These are phyloP conservation scores for Pachydiplax longipennis DNA, from an alignment of 2,888 invertebrate genomes.

Conservation along the genomic window DNA sequence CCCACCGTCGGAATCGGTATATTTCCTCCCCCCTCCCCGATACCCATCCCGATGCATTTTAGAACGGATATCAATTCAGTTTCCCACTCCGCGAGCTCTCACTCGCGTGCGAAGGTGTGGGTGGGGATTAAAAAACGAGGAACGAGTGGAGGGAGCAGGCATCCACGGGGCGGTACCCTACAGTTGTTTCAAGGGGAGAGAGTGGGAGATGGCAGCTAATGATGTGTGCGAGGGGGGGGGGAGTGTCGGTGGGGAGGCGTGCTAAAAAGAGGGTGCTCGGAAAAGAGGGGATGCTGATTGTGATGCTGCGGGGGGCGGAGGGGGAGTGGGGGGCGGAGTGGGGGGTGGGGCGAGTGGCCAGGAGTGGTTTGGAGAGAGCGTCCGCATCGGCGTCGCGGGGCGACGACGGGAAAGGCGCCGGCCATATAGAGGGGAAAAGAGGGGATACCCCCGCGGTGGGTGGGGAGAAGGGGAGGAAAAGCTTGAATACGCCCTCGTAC, in stretches of 20 bases:
- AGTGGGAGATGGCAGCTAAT: not conserved
- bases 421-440: not conserved
- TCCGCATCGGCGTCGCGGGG: slow-evolving; percentile 18
- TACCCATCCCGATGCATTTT: slow-evolving; percentile 10
- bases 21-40: not conserved
- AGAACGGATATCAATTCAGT: slow-evolving; percentile 37
- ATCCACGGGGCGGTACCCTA: slow-evolving; percentile 17
- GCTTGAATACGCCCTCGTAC: slow-evolving; percentile 3
- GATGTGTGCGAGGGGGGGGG: not conserved
- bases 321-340: not conserved
- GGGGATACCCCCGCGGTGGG: not conserved
- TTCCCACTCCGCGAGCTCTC: not conserved
- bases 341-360: not conserved
- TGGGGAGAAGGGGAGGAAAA: not conserved
- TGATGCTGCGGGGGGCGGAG: slow-evolving; percentile 3
- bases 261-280: not conserved
- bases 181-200: slow-evolving; percentile 6
- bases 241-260: not conserved
- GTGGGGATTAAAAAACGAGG: not conserved
- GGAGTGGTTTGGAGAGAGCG: not conserved
- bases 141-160: not conserved
- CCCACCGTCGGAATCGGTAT: not conserved
- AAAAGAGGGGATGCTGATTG: not conserved
- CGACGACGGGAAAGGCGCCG: slow-evolving; percentile 10
- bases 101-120: not conserved